Evolutionary conservation across 1,140 invertebrate genomes (phyloP).

Genomic region (Calliopsis andreniformis): DNA sequence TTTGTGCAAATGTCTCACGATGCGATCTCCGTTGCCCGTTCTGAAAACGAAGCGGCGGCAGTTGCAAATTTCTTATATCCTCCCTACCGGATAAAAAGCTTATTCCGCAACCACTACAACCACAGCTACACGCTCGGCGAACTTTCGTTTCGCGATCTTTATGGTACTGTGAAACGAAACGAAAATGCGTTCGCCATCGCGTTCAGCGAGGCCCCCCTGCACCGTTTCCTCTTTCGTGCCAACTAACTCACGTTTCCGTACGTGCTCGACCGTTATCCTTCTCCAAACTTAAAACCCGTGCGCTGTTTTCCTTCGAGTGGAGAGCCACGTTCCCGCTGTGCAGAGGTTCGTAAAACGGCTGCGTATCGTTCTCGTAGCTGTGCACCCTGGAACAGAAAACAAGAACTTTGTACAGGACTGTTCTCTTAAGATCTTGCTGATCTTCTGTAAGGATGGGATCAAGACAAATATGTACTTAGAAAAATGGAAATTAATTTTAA

Average conservation of each 20-base stretch:
- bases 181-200: neutral
- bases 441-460: no score
- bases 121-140: neutral
- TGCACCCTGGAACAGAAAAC: slow-evolving; percentile 33
- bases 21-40: slow-evolving; percentile 71
- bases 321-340: slow-evolving; percentile 75
- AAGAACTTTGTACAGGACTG: slow-evolving; percentile 4
- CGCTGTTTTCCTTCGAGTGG: slow-evolving; percentile 73
- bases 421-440: no score
- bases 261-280: slow-evolving; percentile 59
- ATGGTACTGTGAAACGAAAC: neutral
- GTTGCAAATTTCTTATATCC: slow-evolving; percentile 4
- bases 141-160: slow-evolving; percentile 10
- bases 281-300: slow-evolving; percentile 49
- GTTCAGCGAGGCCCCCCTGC: neutral
- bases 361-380: slow-evolving; percentile 66
- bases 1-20: slow-evolving; percentile 85
- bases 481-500: no score
- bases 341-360: slow-evolving; percentile 77
- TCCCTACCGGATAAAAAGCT: slow-evolving; percentile 2
- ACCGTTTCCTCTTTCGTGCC: neutral
- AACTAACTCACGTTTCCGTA: slow-evolving; percentile 58
- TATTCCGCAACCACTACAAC: slow-evolving; percentile 16
- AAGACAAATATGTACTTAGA: no score
- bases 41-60: slow-evolving; percentile 48